Evolutionary conservation across 2,888 invertebrate genomes (phyloP), one percentile per base, ranked within the genome.

Genomic region (Volucella inanis): DNA sequence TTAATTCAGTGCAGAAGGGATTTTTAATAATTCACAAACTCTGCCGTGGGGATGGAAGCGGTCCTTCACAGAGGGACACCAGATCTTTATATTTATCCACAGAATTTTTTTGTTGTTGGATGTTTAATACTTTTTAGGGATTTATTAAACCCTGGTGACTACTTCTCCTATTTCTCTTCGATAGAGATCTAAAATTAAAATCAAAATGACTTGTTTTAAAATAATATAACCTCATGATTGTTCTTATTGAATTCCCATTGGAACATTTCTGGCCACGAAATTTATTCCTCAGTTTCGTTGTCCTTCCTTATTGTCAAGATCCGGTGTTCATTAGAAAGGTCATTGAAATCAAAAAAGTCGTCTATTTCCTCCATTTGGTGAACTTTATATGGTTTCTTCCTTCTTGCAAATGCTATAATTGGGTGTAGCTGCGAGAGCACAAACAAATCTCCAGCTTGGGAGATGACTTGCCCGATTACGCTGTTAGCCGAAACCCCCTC

Each of bases 161-260:
- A 43, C 59, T 59, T 59, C 57, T 59, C 1, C 59, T 61, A 61
- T 61, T 61, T 45, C 22, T 45, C 61, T 61, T 61, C 61, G 45
- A 61, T 43, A 61, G 45, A 45, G 61, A 61, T 61, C 61, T 45
- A 45, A 61, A 61, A 61, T 61, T 61, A 22, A 22, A 45, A 43
- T 22, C 59, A 45, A 43, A 43, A 61, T 61, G 43, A 61, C 43
- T 61, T 18, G 59, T 45, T 61, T 61, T 41, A 61, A 18, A 61
- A 61, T n/a, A 61, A 57, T 14, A 14, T 57, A 39, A 14, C 55
- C 14, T 55, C 55, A 14, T 4, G 14, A 18, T 18, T 18, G 14
- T 57, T 57, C 57, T 39, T 57, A 57, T 39, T 57, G 57, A 38
- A 57, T 39, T 57, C 14, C 39, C 14, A 57, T 57, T 57, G 38